A percentile compares a stretch with the other conserved stretches of the same genome.
phyloP scores from a whole-genome alignment of 1,140 invertebrate genomes.

The Pseudoatta argentina region DNA sequence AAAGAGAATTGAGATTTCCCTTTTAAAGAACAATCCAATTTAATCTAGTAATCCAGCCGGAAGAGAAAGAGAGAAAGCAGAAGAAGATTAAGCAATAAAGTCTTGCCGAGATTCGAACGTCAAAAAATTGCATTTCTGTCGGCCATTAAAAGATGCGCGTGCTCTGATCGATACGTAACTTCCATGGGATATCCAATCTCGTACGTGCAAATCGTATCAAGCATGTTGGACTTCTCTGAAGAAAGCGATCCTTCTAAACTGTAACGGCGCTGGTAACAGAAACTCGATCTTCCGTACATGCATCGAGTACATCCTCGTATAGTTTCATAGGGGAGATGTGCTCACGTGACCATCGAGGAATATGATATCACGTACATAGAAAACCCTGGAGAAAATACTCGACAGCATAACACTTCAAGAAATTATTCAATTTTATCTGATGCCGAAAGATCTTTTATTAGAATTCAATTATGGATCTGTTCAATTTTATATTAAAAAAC shows the following conservation, averaged over 20 bases:
- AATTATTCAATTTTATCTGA: constrained; percentile 42
- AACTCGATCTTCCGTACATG: constrained; percentile 48
- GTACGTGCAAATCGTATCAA: constrained; percentile 62
- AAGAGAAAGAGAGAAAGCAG: neutral
- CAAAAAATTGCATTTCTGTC: constrained; percentile 25
- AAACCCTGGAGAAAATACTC: constrained; percentile 35
- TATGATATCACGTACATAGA: constrained; percentile 41
- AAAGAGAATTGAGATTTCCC: constrained; percentile 4
- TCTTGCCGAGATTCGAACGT: constrained; percentile 28
- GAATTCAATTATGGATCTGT: neutral
- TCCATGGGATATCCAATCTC: constrained; percentile 61
- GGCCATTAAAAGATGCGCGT: constrained; percentile 48
- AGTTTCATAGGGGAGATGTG: constrained; percentile 49
- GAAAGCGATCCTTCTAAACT: constrained; percentile 63
- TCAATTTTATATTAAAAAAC: neutral
- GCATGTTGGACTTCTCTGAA: constrained; percentile 52
- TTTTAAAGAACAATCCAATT: constrained; percentile 37
- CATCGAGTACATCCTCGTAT: constrained; percentile 49
- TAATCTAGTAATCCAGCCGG: neutral
- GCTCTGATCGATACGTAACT: constrained; percentile 57
- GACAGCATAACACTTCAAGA: neutral
- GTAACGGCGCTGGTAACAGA: constrained; percentile 52
- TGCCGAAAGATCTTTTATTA: neutral
- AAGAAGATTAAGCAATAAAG: constrained; percentile 18
- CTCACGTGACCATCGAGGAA: constrained; percentile 43